Evolutionary conservation across 2,113 vertebrate species (phyloP).

Genomic region (Bostrychus sinensis): DNA sequence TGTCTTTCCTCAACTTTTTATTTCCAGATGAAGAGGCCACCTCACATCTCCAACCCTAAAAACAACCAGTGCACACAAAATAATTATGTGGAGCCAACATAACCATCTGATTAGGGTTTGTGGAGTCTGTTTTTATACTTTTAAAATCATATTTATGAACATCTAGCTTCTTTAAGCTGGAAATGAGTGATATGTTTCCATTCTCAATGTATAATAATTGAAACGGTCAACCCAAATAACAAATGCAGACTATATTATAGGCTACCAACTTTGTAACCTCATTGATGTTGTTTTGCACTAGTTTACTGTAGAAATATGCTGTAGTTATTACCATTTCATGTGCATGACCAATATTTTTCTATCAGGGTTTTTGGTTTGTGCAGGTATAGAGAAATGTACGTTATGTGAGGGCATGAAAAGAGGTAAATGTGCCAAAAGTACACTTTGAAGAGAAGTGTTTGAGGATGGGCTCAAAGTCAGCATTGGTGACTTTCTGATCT

Average conservation of each 20-base stretch:
- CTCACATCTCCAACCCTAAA: slow-evolving; percentile 15
- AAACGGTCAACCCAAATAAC: slow-evolving; percentile 48
- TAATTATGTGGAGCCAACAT: slow-evolving; percentile 4
- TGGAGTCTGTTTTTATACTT: slow-evolving; percentile 13
- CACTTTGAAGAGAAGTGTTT: slow-evolving; percentile 33
- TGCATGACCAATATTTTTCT: slow-evolving; percentile 78
- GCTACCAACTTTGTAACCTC: slow-evolving; percentile 89
- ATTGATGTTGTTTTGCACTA: slow-evolving; percentile 90
- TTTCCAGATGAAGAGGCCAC: slow-evolving; percentile 21
- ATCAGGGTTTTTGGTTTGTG: slow-evolving; percentile 69
- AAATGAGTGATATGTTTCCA: neutral
- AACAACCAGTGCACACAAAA: slow-evolving; percentile 26
- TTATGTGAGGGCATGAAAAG: slow-evolving; percentile 48
- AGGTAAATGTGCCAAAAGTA: slow-evolving; percentile 74
- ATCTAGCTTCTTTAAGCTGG: slow-evolving; percentile 22
- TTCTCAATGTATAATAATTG: neutral
- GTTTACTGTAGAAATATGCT: slow-evolving; percentile 77
- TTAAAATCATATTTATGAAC: slow-evolving; percentile 24
- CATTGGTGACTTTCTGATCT: neutral
- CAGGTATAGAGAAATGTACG: slow-evolving; percentile 34
- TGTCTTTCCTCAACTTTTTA: slow-evolving; percentile 29
- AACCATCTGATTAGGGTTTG: slow-evolving; percentile 9
- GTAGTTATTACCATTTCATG: slow-evolving; percentile 77
- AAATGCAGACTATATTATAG: slow-evolving; percentile 80
- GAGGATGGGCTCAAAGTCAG: neutral